Evolutionary conservation across 2,113 vertebrate genomes (phyloP).

Genomic region (Cariama cristata): DNA sequence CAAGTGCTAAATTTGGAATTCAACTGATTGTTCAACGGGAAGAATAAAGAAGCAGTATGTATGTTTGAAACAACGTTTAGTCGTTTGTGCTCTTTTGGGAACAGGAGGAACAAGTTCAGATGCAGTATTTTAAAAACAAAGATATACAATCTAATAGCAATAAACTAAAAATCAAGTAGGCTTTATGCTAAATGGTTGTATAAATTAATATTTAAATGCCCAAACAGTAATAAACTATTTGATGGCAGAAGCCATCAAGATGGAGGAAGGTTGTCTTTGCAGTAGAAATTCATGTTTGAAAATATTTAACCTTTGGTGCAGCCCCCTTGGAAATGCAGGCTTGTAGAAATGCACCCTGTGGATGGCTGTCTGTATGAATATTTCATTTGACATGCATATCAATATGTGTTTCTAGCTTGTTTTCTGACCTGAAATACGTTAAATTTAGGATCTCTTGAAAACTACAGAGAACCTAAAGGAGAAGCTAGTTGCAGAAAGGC

Average conservation of each 20-base stretch:
- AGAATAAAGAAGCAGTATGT: not conserved
- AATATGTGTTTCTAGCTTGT: not conserved
- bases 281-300: not conserved
- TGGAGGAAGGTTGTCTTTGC: not conserved
- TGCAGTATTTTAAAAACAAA: not conserved
- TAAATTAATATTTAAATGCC: not conserved
- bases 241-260: not conserved
- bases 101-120: not conserved
- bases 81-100: not conserved
- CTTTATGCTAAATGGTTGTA: not conserved
- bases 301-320: not conserved
- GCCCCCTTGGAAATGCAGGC: accelerated
- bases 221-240: not conserved
- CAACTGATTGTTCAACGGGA: not conserved
- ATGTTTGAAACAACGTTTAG: not conserved
- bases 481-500: constrained; percentile 81
- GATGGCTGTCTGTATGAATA: not conserved
- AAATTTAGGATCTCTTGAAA: constrained; percentile 75
- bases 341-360: not conserved
- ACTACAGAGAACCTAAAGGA: constrained; percentile 79
- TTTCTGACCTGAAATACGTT: constrained; percentile 7
- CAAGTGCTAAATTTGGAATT: not conserved
- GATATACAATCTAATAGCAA: not conserved
- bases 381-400: not conserved
- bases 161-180: not conserved